phyloP scores from a whole-genome alignment of 2,888 invertebrate genomes.

The Bellardia bayeri region DNA sequence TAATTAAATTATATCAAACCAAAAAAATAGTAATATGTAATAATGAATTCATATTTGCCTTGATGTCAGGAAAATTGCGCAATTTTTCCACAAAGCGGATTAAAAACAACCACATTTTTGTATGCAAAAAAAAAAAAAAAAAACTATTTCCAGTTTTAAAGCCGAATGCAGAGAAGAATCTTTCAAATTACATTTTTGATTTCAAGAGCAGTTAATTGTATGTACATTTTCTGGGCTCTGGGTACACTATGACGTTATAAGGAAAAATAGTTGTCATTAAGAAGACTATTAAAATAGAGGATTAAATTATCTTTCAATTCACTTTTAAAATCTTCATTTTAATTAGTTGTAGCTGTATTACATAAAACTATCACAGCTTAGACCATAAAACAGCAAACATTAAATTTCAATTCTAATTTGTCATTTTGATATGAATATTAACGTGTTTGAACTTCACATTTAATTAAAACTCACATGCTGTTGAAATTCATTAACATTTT shows the following conservation, averaged over 20 bases:
- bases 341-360: too few species aligned
- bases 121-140: not conserved
- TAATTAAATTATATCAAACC: slow-evolving; percentile 1
- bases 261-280: not conserved
- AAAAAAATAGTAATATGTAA: not conserved
- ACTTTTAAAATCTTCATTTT: not conserved
- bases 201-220: slow-evolving; percentile 5
- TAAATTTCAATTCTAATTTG: not conserved
- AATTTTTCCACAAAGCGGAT: slow-evolving; percentile 39
- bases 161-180: not conserved
- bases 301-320: too few species aligned
- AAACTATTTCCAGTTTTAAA: slow-evolving; percentile 6
- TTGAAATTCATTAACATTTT: slow-evolving; percentile 32
- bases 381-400: too few species aligned
- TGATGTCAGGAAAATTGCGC: slow-evolving; percentile 54
- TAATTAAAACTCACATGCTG: not conserved
- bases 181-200: not conserved
- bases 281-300: not conserved
- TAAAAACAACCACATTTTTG: slow-evolving; percentile 15
- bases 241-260: not conserved
- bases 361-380: too few species aligned
- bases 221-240: not conserved
- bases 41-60: slow-evolving; percentile 22
- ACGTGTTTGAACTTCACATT: slow-evolving; percentile 16
- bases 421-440: slow-evolving; percentile 23